These are phyloP conservation scores for Herpetotheres cachinnans DNA, from an alignment of 2,113 vertebrate species.

Conservation along the genomic window DNA sequence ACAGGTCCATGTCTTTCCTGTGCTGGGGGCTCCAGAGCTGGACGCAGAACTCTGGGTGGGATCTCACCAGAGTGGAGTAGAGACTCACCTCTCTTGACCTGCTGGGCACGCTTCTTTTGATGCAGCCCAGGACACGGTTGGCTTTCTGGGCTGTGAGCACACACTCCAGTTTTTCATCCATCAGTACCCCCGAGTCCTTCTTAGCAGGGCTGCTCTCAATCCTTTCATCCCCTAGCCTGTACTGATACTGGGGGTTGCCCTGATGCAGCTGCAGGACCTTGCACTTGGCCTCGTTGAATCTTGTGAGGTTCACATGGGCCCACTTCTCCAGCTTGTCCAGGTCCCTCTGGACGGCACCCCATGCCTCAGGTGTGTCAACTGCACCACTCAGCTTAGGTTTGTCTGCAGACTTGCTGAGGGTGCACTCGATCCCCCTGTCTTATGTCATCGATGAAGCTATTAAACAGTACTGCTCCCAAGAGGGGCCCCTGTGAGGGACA, in stretches of 20 bases:
- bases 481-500: background rate
- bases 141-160: too few relatives aligned
- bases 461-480: background rate
- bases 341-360: too few relatives aligned
- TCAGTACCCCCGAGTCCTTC: too few relatives aligned
- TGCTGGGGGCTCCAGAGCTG: background rate
- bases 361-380: too few relatives aligned
- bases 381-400: too few relatives aligned
- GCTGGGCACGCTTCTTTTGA: background rate
- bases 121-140: background rate
- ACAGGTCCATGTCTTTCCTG: background rate
- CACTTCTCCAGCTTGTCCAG: too few relatives aligned
- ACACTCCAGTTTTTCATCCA: too few relatives aligned
- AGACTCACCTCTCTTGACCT: background rate
- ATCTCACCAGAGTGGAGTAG: background rate
- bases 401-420: background rate
- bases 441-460: background rate
- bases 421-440: background rate
- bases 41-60: background rate
- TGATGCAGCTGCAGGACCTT: background rate
- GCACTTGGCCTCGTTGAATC: background rate
- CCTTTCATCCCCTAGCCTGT: too few relatives aligned
- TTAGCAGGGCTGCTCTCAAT: too few relatives aligned
- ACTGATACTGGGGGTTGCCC: too few relatives aligned
- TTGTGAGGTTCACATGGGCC: too few relatives aligned